A percentile compares a stretch with the other conserved stretches of the same genome.
phyloP scores from a whole-genome alignment of 2,113 vertebrate genomes.

The Callionymus lyra region DNA sequence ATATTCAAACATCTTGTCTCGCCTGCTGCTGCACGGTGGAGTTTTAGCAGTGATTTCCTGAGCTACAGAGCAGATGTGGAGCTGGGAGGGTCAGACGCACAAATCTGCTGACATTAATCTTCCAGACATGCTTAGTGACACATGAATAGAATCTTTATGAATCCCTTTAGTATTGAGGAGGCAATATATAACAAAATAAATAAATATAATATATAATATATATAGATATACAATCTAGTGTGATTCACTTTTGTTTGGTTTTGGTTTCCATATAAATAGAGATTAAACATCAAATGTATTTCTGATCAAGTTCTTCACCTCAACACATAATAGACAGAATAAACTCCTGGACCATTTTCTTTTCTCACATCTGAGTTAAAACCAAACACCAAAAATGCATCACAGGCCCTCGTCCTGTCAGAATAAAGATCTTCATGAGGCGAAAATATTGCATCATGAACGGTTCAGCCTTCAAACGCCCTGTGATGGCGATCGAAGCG shows the following conservation, averaged over 20 bases:
- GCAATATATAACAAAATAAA: too few relatives aligned
- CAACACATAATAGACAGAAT: too few relatives aligned
- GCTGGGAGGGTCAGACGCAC: conserved; percentile 11
- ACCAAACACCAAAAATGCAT: conserved; percentile 2
- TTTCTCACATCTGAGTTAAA: too few relatives aligned
- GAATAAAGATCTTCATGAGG: conserved; percentile 35
- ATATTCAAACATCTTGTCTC: conserved; percentile 18
- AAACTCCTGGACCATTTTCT: too few relatives aligned
- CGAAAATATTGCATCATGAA: conserved; percentile 19
- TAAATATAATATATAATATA: too few relatives aligned
- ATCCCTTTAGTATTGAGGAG: background rate
- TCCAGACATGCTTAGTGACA: conserved; percentile 4
- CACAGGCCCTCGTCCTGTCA: conserved; percentile 15
- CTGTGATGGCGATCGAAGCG: background rate
- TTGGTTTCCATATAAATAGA: too few relatives aligned
- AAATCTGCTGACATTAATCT: conserved; percentile 28
- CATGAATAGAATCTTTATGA: background rate
- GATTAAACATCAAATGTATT: too few relatives aligned
- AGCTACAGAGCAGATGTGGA: conserved; percentile 25
- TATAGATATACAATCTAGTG: too few relatives aligned
- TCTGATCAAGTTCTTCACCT: too few relatives aligned
- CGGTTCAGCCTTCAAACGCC: conserved; percentile 36
- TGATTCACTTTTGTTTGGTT: too few relatives aligned
- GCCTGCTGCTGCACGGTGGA: background rate
- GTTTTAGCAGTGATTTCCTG: conserved; percentile 21